Evolutionary conservation across 2,888 invertebrate genomes (phyloP).

Genomic region (Meandrusa payeni): DNA sequence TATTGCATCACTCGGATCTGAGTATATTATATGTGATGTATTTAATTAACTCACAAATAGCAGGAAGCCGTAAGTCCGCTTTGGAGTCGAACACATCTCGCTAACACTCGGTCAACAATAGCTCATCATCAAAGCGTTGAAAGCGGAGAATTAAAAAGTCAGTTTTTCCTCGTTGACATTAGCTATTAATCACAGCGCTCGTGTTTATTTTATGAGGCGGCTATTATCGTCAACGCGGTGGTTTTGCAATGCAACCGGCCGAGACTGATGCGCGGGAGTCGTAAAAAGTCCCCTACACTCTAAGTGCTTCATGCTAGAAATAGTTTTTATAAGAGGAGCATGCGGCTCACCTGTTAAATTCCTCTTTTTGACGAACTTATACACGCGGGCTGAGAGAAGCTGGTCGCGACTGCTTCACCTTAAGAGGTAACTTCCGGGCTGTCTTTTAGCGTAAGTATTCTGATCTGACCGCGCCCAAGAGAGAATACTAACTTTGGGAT

Average conservation of each 20-base stretch:
- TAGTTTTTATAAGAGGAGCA: conserved; percentile 43
- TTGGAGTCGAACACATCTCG: conserved; percentile 6
- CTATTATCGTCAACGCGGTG: conserved; percentile 71
- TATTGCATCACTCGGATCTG: no score
- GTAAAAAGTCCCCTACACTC: conserved; percentile 66
- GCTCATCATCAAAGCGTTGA: conserved; percentile 64
- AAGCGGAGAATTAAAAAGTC: conserved; percentile 61
- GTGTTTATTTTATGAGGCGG: conserved; percentile 74
- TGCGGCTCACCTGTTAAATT: no score
- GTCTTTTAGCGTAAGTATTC: no score
- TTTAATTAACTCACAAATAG: no score
- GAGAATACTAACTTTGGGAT: no score
- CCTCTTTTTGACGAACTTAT: no score
- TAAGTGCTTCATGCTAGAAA: conserved; percentile 57
- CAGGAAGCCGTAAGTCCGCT: conserved; percentile 2
- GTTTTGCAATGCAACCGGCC: conserved; percentile 67
- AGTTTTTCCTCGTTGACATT: conserved; percentile 69
- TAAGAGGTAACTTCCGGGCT: no score
- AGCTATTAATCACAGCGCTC: conserved; percentile 65
- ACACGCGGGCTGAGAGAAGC: no score
- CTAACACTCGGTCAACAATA: conserved; percentile 49
- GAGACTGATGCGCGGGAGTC: conserved; percentile 51
- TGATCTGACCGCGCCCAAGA: no score
- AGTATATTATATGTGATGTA: no score
- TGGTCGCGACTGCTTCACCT: no score